These are phyloP conservation scores for Merodon equestris DNA, from an alignment of 2,888 invertebrate genomes.

Conservation along the genomic window DNA sequence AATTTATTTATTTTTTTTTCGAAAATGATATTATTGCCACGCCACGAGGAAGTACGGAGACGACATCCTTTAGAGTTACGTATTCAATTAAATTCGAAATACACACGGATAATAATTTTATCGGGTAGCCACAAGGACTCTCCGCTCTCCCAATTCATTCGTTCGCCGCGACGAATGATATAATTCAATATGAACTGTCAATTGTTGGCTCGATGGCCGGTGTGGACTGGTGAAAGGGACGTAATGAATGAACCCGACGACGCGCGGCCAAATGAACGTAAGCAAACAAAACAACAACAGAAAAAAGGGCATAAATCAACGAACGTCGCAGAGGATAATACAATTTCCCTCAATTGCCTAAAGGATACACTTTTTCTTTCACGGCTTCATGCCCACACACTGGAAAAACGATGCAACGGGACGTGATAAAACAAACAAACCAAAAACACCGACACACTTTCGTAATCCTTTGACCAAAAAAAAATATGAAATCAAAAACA, in stretches of 20 bases:
- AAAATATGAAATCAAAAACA: background rate
- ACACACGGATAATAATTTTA: constrained; percentile 45
- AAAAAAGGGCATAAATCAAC: background rate
- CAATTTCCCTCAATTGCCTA: constrained; percentile 41
- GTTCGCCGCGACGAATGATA: constrained; percentile 23
- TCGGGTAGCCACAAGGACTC: constrained; percentile 46
- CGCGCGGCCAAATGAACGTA: constrained; percentile 40
- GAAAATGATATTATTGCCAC: constrained; percentile 23
- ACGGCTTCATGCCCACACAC: constrained; percentile 32
- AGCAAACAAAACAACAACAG: constrained; percentile 3
- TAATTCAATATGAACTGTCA: constrained; percentile 67
- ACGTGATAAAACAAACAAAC: too few relatives aligned
- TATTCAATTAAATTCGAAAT: constrained; percentile 58
- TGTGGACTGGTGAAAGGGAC: constrained; percentile 41
- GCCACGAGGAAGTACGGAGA: constrained; percentile 33
- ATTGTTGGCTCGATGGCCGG: constrained; percentile 54
- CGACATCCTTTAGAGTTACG: constrained; percentile 44
- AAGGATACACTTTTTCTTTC: constrained; percentile 26
- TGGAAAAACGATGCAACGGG: too few relatives aligned
- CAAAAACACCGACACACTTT: constrained; percentile 6
- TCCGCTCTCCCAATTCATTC: constrained; percentile 20
- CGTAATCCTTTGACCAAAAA: constrained; percentile 4
- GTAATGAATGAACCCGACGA: constrained; percentile 33
- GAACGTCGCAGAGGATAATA: constrained; percentile 25
- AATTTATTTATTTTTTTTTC: constrained; percentile 7